These are phyloP conservation scores for Momotus momota DNA, from an alignment of 2,797 vertebrate species.

Conservation along the genomic window DNA sequence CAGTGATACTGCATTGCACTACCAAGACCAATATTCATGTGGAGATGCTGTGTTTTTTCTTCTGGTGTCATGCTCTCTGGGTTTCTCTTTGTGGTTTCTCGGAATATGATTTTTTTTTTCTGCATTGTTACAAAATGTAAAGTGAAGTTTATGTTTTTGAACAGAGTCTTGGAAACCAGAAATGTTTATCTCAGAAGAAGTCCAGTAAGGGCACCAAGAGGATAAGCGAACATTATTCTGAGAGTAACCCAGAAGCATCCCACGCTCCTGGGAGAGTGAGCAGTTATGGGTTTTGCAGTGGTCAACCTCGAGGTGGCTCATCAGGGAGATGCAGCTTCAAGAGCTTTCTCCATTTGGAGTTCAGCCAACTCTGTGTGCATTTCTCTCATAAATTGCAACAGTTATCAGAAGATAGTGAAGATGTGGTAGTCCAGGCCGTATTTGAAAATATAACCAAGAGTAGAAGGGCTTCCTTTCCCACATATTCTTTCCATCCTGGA, in stretches of 20 bases:
- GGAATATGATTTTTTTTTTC: not conserved
- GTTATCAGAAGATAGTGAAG: not conserved
- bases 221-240: not conserved
- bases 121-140: conserved; percentile 49
- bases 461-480: not conserved
- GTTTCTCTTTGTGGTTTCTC: conserved; percentile 38
- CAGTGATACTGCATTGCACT: not conserved
- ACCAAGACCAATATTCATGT: conserved; percentile 61
- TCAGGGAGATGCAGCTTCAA: not conserved
- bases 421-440: not conserved
- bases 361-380: not conserved
- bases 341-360: not conserved
- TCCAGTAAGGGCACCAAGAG: conserved; percentile 11
- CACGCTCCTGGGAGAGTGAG: not conserved
- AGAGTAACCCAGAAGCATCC: not conserved
- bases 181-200: conserved; percentile 24
- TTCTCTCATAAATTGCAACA: not conserved
- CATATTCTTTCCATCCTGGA: not conserved
- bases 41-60: conserved; percentile 47
- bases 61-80: not conserved
- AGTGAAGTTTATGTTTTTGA: conserved; percentile 49
- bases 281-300: not conserved
- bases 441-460: not conserved
- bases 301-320: not conserved
- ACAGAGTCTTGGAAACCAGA: conserved; percentile 20